Conservation (phyloP, 1,140 invertebrate species). For the Coboldia fuscipes region DNA sequence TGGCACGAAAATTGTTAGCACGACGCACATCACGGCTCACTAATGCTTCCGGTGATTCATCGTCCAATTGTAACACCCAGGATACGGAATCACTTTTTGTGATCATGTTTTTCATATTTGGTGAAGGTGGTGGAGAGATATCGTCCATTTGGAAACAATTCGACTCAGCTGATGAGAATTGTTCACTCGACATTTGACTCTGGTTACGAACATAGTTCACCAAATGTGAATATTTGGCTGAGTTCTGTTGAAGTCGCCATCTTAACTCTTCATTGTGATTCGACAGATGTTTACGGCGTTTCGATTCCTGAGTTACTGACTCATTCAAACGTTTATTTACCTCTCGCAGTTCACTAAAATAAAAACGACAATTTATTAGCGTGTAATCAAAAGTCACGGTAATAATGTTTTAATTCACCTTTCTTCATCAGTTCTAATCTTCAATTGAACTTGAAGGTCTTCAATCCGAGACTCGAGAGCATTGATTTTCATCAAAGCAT, state of each 20-base stretch:
- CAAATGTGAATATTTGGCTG: slow-evolving; percentile 34
- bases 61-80: slow-evolving; percentile 56
- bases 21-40: slow-evolving; percentile 32
- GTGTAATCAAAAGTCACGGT: neutral
- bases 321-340: slow-evolving; percentile 51
- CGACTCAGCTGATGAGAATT: slow-evolving; percentile 10
- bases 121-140: slow-evolving; percentile 31
- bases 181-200: slow-evolving; percentile 5
- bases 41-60: slow-evolving; percentile 39
- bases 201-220: slow-evolving; percentile 3
- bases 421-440: slow-evolving; percentile 29
- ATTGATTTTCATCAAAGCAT: slow-evolving; percentile 27
- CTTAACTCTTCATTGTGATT: slow-evolving; percentile 71
- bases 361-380: slow-evolving; percentile 6
- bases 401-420: slow-evolving; percentile 19
- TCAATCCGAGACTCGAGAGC: slow-evolving; percentile 39
- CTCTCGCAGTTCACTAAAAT: slow-evolving; percentile 27
- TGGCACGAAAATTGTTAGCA: slow-evolving; percentile 26
- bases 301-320: slow-evolving; percentile 41
- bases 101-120: slow-evolving; percentile 53
- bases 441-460: slow-evolving; percentile 41
- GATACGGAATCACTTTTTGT: slow-evolving; percentile 65
- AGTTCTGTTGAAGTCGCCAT: slow-evolving; percentile 61
- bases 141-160: slow-evolving; percentile 4
- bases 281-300: slow-evolving; percentile 51